Evolutionary conservation across 1,140 invertebrate species (phyloP), one percentile per base, ranked within the genome.

Genomic region (Frieseomelitta varia): DNA sequence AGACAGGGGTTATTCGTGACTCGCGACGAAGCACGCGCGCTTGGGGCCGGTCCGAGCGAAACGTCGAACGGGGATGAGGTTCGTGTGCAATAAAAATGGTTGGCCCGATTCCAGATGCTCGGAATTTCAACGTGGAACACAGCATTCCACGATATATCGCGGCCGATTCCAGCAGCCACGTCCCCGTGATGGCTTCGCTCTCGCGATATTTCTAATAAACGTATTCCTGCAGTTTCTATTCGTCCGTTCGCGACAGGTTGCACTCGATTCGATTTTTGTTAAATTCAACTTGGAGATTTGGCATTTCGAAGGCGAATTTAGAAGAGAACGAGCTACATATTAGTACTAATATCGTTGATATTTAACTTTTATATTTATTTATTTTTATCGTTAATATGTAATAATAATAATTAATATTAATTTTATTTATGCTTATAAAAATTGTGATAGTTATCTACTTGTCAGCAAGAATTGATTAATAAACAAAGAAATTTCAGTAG

Each of bases 31-130:
- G 21, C 51, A 61, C 17, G 55, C 65, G 87, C 81, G 30, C 53
- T 47, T 8, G 47, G 17, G 21, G 21, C 68, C 8, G 63, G 24
- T 74, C 67, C 61, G 61, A 65, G 56, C 77, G 86, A 83, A 58
- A 88, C 76, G 85, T 87, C 86, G 67, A 85, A 87, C 83, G 61
- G 73, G 65, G 27, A 58, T 6, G 53, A 69, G 75, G 17, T 61
- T 71, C 69, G 74, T 55, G 81, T 8, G 85, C 87, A 68, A 88
- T 88, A 88, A 88, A 88, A 88, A 88, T 88, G 73, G 51, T 80
- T 88, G 87, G 87, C 87, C 75, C 83, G 84, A 76, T 85, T 88
- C 87, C 87, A 88, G 79, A 82, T 61, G 67, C 87, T 83, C 55
- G 87, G 80, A 73, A 88, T 88, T 88, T 85, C 87, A 76, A 81